A percentile compares a stretch with the other conserved stretches of the same genome.
Evolutionary conservation across 64 coral and sea anemone genomes (phyloP).

Genomic region (Montipora cactus): DNA sequence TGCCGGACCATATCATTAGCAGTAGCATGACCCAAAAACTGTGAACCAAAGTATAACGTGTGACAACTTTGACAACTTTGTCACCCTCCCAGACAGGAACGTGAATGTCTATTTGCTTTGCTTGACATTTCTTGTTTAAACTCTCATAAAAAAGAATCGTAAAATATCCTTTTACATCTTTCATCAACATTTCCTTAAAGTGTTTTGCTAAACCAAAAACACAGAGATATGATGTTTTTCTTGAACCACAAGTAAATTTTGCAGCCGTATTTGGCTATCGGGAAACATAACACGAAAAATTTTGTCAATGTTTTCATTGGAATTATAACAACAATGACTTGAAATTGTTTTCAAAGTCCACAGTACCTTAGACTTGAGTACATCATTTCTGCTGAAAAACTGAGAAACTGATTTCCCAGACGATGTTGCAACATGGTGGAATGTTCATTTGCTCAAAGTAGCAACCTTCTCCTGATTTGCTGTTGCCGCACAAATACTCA

Average conservation of each 20-base stretch:
- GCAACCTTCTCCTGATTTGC: no score
- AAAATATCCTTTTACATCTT: conserved; percentile 29
- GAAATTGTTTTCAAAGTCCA: no score
- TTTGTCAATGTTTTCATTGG: conserved; percentile 44
- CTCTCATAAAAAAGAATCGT: conserved; percentile 70
- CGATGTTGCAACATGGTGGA: conserved; percentile 49
- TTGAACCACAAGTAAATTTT: conserved; percentile 14
- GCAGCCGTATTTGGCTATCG: conserved; percentile 65
- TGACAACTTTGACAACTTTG: background rate
- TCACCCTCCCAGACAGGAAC: conserved; percentile 50
- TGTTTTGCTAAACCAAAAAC: no score
- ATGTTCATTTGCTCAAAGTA: no score
- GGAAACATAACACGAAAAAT: conserved; percentile 59
- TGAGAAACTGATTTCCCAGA: no score
- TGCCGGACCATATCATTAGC: conserved; percentile 62
- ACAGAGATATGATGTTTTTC: no score
- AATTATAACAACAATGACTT: conserved; percentile 30
- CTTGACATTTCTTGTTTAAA: conserved; percentile 11
- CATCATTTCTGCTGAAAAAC: no score
- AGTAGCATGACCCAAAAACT: conserved; percentile 22
- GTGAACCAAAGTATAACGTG: no score
- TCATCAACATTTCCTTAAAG: no score
- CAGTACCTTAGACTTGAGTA: no score
- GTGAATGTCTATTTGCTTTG: conserved; percentile 78
- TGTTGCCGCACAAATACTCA: conserved; percentile 1